Evolutionary conservation across 2,797 vertebrate genomes (phyloP).

Genomic region (Tokudaia tokunoshimensis): DNA sequence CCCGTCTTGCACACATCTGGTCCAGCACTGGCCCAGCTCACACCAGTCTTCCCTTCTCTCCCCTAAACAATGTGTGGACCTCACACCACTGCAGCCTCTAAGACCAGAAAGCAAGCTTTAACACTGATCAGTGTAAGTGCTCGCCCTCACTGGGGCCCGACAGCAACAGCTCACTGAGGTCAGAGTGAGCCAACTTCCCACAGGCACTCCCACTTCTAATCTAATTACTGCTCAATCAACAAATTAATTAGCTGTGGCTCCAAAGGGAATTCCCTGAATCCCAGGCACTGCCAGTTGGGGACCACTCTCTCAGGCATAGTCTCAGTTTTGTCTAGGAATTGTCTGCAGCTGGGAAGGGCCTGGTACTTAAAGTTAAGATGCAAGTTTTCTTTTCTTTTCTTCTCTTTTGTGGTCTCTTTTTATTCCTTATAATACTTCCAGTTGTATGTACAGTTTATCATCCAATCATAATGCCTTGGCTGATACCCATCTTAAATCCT

Average conservation of each 20-base stretch:
- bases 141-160: conserved; percentile 71
- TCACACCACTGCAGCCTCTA: conserved; percentile 72
- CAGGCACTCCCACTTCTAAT: conserved; percentile 76
- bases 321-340: not conserved
- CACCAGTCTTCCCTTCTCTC: conserved; percentile 62
- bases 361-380: conserved; percentile 15
- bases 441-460: not conserved
- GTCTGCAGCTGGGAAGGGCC: not conserved
- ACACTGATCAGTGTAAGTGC: conserved; percentile 66
- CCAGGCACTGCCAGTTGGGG: not conserved
- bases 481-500: not conserved
- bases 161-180: conserved; percentile 70
- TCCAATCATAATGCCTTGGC: not conserved
- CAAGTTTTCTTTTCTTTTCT: too few species aligned
- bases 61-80: conserved; percentile 69
- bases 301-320: not conserved
- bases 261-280: conserved; percentile 65
- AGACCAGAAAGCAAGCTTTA: conserved; percentile 81
- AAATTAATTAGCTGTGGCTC: conserved; percentile 77
- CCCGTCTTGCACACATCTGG: conserved; percentile 45
- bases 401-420: not conserved
- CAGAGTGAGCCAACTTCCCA: conserved; percentile 65
- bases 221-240: conserved; percentile 79
- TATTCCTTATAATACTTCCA: not conserved
- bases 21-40: conserved; percentile 39